Evolutionary conservation across 2,113 vertebrate genomes (phyloP), one percentile per base, ranked within the genome.

Genomic region (Cheilinus undulatus): DNA sequence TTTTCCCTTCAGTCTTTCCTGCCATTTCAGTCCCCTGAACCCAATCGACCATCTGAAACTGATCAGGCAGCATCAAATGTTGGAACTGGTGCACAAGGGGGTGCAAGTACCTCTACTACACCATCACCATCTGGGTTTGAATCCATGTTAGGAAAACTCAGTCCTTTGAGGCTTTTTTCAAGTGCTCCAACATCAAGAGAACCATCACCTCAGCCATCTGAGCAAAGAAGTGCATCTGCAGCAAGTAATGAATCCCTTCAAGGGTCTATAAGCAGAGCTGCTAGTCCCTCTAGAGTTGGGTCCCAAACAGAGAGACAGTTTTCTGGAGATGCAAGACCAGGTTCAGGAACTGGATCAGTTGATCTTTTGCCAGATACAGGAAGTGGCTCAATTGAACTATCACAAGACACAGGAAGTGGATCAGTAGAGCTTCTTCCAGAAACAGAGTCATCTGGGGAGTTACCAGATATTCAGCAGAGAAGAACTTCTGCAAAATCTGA

Each of bases 81-180:
- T 48, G 38, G 20, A 7, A 9, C 54, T 49, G 89, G 83, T n/a
- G 38, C 23, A 40, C 75, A 86, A 72, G 61, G 62, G 17, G 76
- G 50, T 3, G n/a, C 67, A 65, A 8, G 81, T 6, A 20, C 76
- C n/a, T n/a, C n/a, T 46, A 8, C 45, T 49, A 76, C 66, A 48
- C 89, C 81, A 73, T 60, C 94, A 7, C 73, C 88, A 62, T 95
- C 94, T 0, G 88, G 95, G 52, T 88, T 97, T 60, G 95, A 95
- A 69, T 95, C 96, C 15, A 89, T 97, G 83, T 84, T 97, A 17
- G 94, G 92, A 69, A 93, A 93, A 64, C 85, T 97, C 48, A 96
- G 93, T 83, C 94, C 96, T 72, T 84, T 97, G 73, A 92, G 90
- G 63, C 78, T 94, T 54, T 94, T 95, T 74, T 91, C 91, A 9